A percentile compares a stretch with the other conserved stretches of the same genome.
These are phyloP conservation scores for Teleogryllus oceanicus DNA, from an alignment of 2,888 invertebrate species.

Conservation along the genomic window DNA sequence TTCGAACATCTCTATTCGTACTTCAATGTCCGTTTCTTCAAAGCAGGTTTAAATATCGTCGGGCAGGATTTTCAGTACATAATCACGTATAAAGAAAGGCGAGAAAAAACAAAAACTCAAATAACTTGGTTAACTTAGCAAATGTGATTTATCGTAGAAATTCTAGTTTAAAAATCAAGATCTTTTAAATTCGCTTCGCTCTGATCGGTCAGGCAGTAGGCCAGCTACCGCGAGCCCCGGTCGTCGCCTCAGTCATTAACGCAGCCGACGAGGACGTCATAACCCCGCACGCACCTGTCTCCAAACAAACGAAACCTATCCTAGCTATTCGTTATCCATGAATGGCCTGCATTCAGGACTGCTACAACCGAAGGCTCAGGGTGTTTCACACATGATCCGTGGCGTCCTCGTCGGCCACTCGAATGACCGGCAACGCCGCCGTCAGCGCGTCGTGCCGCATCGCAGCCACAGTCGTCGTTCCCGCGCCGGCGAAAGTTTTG, in stretches of 20 bases:
- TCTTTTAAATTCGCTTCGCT: too few species aligned
- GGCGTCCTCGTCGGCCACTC: not conserved
- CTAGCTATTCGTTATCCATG: not conserved
- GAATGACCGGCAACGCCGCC: not conserved
- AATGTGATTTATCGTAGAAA: too few species aligned
- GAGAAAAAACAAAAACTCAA: not conserved
- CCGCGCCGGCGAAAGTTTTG: not conserved
- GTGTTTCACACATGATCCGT: not conserved
- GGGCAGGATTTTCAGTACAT: not conserved
- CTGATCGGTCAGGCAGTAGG: too few species aligned
- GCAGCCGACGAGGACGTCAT: not conserved
- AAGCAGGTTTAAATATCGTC: not conserved
- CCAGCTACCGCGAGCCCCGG: too few species aligned
- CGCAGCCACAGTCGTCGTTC: not conserved
- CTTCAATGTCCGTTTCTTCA: not conserved
- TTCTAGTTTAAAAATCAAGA: too few species aligned
- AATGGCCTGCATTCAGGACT: not conserved
- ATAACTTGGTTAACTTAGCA: not conserved
- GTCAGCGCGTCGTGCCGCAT: not conserved
- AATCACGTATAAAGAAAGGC: not conserved
- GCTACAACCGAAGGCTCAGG: not conserved
- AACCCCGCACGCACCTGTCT: not conserved
- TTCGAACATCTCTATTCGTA: not conserved
- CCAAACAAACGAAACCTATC: not conserved
- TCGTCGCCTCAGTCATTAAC: not conserved